Percentiles rank a stretch among this genome's conserved stretches.
phyloP scores from a whole-genome alignment of 2,113 vertebrate species.

The Antigone vipio region DNA sequence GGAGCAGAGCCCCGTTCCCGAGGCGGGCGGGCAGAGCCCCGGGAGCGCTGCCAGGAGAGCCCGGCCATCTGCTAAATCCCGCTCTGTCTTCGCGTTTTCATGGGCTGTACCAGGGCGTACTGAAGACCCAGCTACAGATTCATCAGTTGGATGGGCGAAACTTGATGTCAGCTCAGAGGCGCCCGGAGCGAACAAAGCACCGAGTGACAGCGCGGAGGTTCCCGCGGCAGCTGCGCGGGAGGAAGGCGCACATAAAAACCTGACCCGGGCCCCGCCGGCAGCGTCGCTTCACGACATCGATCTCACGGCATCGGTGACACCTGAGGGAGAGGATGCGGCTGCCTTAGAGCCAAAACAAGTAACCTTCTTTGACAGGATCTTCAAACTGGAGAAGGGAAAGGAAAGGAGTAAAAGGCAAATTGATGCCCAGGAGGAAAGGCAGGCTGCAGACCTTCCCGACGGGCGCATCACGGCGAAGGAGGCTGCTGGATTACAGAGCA shows the following conservation, averaged over 20 bases:
- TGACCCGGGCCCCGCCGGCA: not conserved
- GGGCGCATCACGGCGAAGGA: not conserved
- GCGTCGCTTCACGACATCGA: not conserved
- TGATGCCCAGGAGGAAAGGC: not conserved
- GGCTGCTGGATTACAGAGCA: not conserved
- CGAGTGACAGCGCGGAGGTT: slow-evolving; percentile 1
- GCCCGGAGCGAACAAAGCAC: slow-evolving; percentile 26
- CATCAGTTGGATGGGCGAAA: not conserved
- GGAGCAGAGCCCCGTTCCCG: slow-evolving; percentile 15
- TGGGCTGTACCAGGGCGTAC: slow-evolving; percentile 76
- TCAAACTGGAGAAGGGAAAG: slow-evolving; percentile 74
- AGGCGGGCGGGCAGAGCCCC: slow-evolving; percentile 46
- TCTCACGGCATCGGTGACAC: not conserved
- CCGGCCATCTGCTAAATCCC: slow-evolving; percentile 63
- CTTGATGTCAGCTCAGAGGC: slow-evolving; percentile 43
- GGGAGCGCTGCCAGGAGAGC: slow-evolving; percentile 63
- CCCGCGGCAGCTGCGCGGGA: not conserved
- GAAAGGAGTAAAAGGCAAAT: not conserved
- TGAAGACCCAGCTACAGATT: slow-evolving; percentile 27
- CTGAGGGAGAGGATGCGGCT: not conserved
- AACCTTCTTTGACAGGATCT: slow-evolving; percentile 78
- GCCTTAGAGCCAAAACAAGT: slow-evolving; percentile 24
- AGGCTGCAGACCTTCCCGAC: not conserved
- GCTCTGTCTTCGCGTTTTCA: slow-evolving; percentile 65
- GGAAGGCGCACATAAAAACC: not conserved